These are phyloP conservation scores for Trinorchestia longiramus DNA, from an alignment of 1,140 invertebrate genomes.

Conservation along the genomic window DNA sequence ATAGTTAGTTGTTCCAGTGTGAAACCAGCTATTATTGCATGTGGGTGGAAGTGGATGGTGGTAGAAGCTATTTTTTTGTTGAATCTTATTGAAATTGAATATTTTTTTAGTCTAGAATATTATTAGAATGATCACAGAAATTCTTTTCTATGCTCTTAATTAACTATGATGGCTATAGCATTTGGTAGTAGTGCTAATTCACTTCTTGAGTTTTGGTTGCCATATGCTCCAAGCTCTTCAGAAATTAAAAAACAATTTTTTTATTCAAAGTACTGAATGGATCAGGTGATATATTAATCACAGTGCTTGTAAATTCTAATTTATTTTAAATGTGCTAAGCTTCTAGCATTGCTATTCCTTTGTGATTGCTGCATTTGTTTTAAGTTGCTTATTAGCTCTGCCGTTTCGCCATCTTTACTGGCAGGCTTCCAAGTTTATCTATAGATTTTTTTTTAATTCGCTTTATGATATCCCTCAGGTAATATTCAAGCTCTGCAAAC, in stretches of 20 bases:
- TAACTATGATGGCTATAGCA: not conserved
- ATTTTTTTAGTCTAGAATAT: too few species aligned
- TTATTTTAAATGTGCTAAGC: not conserved
- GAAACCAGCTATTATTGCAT: too few species aligned
- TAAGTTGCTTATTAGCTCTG: not conserved
- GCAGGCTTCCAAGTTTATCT: not conserved
- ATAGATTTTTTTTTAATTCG: not conserved
- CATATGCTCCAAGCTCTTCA: not conserved
- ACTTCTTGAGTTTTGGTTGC: not conserved
- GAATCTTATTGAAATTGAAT: not conserved
- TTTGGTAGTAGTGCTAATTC: not conserved
- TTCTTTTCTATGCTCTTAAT: not conserved
- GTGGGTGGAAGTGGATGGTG: not conserved
- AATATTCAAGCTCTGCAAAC: not conserved
- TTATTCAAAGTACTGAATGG: not conserved
- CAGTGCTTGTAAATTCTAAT: too few species aligned
- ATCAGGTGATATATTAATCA: too few species aligned
- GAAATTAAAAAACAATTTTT: not conserved
- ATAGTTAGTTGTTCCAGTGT: too few species aligned
- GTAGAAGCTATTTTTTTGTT: not conserved
- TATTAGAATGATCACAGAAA: not conserved
- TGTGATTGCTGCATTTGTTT: not conserved
- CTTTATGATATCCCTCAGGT: not conserved
- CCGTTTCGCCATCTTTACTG: not conserved
- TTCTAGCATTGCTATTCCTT: not conserved